These are phyloP conservation scores for Anarhynchus alexandrinus DNA, from an alignment of 2,113 vertebrate genomes.

Conservation along the genomic window DNA sequence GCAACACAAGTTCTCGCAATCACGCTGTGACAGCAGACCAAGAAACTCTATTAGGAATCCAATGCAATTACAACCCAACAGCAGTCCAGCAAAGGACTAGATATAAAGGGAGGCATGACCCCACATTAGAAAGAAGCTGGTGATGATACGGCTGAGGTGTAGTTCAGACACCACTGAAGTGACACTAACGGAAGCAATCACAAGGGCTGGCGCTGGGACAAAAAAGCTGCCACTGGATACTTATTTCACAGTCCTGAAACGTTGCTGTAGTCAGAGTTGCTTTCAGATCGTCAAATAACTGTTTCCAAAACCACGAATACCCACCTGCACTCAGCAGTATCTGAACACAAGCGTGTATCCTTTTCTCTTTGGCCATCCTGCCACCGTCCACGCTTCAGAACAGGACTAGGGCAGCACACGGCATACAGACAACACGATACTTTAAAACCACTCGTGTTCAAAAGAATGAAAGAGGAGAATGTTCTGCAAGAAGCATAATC, in stretches of 20 bases:
- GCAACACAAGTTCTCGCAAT: conserved; percentile 37
- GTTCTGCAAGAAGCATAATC: background rate
- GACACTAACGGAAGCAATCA: background rate
- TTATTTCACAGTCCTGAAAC: background rate
- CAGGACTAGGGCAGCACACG: background rate
- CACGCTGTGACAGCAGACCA: conserved; percentile 46
- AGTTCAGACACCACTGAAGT: conserved; percentile 1
- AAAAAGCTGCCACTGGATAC: background rate
- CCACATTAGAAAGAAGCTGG: background rate
- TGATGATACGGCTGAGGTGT: background rate
- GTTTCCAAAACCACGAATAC: background rate
- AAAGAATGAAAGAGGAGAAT: background rate
- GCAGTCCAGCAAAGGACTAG: conserved; percentile 17
- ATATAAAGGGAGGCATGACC: conserved; percentile 20
- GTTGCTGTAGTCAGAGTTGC: background rate
- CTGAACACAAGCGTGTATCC: background rate
- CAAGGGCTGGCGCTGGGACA: background rate
- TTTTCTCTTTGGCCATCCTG: background rate
- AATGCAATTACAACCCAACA: conserved; percentile 37
- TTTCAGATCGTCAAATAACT: background rate
- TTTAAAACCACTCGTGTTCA: fast-evolving
- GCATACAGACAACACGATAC: background rate
- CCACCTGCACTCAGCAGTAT: background rate
- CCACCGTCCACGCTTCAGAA: background rate
- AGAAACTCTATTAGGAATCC: conserved; percentile 49